phyloP scores from a whole-genome alignment of 2,888 invertebrate genomes.

The Synergus laeviventris region DNA sequence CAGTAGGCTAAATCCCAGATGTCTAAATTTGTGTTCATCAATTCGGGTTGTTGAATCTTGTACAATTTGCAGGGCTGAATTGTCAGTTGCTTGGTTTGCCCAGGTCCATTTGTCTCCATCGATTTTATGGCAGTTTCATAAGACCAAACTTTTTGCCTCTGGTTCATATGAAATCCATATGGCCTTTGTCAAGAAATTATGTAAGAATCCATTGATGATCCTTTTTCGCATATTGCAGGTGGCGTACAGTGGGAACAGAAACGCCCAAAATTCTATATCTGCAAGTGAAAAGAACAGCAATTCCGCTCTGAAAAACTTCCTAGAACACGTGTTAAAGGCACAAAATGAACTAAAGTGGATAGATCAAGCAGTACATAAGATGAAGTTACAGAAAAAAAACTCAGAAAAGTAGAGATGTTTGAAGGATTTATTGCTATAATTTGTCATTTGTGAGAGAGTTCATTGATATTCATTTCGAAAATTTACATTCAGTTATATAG shows the following conservation, averaged over 20 bases:
- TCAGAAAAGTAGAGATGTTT: conserved; percentile 1
- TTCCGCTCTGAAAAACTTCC: conserved; percentile 57
- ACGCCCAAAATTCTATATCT: neutral
- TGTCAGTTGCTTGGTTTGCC: too few species aligned
- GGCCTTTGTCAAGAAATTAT: too few species aligned
- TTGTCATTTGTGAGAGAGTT: neutral
- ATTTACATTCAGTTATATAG: neutral
- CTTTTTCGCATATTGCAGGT: neutral
- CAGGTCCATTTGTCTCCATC: too few species aligned
- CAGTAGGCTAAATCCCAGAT: too few species aligned
- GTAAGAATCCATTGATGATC: neutral
- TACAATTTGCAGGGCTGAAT: too few species aligned
- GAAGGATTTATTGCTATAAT: neutral
- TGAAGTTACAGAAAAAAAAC: neutral
- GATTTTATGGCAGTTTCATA: too few species aligned
- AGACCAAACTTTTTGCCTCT: too few species aligned
- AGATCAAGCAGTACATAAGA: conserved; percentile 57
- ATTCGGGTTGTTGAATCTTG: too few species aligned
- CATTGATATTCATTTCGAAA: neutral
- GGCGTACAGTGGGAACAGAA: neutral
- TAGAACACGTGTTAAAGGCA: conserved; percentile 62
- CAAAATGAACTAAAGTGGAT: conserved; percentile 67
- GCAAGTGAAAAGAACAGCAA: neutral
- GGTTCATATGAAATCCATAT: too few species aligned
- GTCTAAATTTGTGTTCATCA: too few species aligned